phyloP scores from a whole-genome alignment of 1,140 invertebrate genomes.

The Leptopilina boulardi region DNA sequence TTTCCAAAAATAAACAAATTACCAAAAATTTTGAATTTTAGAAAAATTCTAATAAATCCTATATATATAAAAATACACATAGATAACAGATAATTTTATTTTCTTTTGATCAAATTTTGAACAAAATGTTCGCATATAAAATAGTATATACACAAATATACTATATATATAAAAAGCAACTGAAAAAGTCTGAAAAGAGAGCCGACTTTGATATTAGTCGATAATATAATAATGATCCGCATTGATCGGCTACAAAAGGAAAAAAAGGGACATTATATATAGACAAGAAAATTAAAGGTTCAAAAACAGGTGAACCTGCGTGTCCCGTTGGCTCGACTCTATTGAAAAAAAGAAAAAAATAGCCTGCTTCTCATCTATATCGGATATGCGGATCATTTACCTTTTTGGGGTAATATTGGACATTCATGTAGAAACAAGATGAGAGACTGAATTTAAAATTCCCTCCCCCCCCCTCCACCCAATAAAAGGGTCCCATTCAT shows the following conservation, averaged over 20 bases:
- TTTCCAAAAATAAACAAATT: too few species aligned
- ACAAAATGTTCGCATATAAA: too few species aligned
- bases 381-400: slow-evolving; percentile 72
- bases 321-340: background rate
- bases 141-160: too few species aligned
- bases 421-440: slow-evolving; percentile 49
- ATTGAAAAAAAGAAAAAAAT: slow-evolving; percentile 17
- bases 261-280: slow-evolving; percentile 22
- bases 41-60: too few species aligned
- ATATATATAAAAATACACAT: too few species aligned
- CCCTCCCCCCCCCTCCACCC: background rate
- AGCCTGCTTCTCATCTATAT: slow-evolving; percentile 47
- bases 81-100: too few species aligned
- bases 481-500: slow-evolving; percentile 57
- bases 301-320: slow-evolving; percentile 55
- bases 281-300: slow-evolving; percentile 52
- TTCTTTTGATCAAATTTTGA: too few species aligned
- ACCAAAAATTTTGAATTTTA: too few species aligned
- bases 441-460: slow-evolving; percentile 46
- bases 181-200: background rate
- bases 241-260: slow-evolving; percentile 24
- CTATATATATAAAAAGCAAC: background rate
- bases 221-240: slow-evolving; percentile 5
- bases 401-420: slow-evolving; percentile 58
- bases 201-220: slow-evolving; percentile 1